Conservation (phyloP, 2,888 invertebrate genomes). For the Agrochola macilenta region DNA sequence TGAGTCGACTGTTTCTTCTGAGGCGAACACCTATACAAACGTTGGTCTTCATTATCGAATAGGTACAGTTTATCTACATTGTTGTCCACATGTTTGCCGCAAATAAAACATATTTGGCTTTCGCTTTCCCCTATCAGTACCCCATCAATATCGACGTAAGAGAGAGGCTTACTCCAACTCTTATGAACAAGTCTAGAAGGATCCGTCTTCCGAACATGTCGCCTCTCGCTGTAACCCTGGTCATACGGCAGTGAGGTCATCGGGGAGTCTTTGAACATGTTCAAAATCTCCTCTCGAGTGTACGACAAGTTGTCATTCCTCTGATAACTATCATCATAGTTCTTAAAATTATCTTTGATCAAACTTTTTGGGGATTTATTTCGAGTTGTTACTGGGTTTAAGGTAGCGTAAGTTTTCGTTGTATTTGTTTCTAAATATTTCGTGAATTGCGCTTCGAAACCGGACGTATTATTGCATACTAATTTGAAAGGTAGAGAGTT, state of each 20-base stretch:
- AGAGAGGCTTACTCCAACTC: slow-evolving; percentile 73
- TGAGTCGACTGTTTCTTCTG: slow-evolving; percentile 81
- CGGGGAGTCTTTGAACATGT: slow-evolving; percentile 88
- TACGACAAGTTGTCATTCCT: slow-evolving; percentile 76
- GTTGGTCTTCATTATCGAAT: slow-evolving; percentile 87
- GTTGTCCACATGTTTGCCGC: slow-evolving; percentile 79
- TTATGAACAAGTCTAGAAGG: slow-evolving; percentile 82
- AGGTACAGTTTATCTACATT: slow-evolving; percentile 82
- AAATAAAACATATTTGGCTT: slow-evolving; percentile 84
- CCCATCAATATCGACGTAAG: slow-evolving; percentile 77
- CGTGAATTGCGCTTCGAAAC: slow-evolving; percentile 84
- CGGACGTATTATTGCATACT: slow-evolving; percentile 81
- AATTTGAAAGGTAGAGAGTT: slow-evolving; percentile 85
- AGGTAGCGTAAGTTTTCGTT: slow-evolving; percentile 78
- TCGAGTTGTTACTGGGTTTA: slow-evolving; percentile 75
- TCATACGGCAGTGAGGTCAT: slow-evolving; percentile 82
- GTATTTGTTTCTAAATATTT: slow-evolving; percentile 81
- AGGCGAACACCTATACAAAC: slow-evolving; percentile 81
- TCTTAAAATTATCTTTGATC: slow-evolving; percentile 76
- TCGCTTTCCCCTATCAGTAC: slow-evolving; percentile 77
- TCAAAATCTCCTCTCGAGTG: slow-evolving; percentile 84
- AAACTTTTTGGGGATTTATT: slow-evolving; percentile 82
- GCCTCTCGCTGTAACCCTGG: slow-evolving; percentile 76
- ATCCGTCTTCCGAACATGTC: slow-evolving; percentile 85
- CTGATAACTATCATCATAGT: slow-evolving; percentile 64